Conservation (phyloP, 2,888 invertebrate species). For the Petrophora chlorosata region DNA sequence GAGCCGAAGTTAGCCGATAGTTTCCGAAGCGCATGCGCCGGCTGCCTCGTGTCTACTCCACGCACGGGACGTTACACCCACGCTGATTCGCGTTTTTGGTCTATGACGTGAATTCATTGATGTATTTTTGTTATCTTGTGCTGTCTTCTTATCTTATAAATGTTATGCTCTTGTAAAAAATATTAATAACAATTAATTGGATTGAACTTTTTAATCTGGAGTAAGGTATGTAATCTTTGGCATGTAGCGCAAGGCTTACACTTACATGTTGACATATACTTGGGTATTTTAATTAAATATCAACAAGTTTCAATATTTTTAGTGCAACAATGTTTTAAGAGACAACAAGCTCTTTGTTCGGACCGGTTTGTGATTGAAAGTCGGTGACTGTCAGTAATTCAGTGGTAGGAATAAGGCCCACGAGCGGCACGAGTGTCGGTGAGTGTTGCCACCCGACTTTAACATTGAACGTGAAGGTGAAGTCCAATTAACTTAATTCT, state of each 20-base stretch:
- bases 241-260: conserved; percentile 11
- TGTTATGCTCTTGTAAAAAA: conserved; percentile 10
- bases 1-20: conserved; percentile 56
- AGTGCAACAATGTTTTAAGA: conserved; percentile 41
- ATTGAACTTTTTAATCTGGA: conserved; percentile 5
- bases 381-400: conserved; percentile 66
- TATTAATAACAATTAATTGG: conserved; percentile 12
- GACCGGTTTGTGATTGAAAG: conserved; percentile 71
- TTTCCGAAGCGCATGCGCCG: conserved; percentile 64
- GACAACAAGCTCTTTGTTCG: conserved; percentile 63
- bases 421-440: conserved; percentile 43
- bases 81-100: conserved; percentile 55
- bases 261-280: conserved; percentile 20
- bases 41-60: conserved; percentile 47
- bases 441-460: conserved; percentile 56
- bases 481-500: conserved; percentile 65
- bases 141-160: too few species aligned
- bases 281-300: conserved; percentile 35
- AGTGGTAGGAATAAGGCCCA: conserved; percentile 53
- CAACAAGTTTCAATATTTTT: conserved; percentile 37
- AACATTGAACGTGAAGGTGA: conserved; percentile 76
- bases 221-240: conserved; percentile 5
- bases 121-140: conserved; percentile 54
- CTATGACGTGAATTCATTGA: conserved; percentile 73
- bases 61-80: conserved; percentile 31